These are phyloP conservation scores for Liasis olivaceus DNA, from an alignment of 2,797 vertebrate genomes.

Conservation along the genomic window DNA sequence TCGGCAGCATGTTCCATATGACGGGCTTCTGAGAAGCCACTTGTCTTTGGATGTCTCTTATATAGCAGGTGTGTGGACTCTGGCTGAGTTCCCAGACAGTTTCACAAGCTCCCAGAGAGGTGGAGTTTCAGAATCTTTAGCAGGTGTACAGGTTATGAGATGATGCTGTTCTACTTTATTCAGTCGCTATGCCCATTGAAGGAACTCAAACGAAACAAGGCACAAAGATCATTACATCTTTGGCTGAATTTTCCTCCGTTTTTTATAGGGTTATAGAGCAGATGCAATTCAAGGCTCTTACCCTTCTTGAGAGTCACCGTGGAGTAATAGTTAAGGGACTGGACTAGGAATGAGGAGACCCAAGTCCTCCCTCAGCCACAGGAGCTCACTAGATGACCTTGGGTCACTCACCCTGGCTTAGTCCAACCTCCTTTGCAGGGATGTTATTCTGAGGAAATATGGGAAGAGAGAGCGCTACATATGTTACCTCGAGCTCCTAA, in stretches of 20 bases:
- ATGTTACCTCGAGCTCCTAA: not conserved
- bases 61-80: slow-evolving; percentile 68
- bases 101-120: slow-evolving; percentile 67
- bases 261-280: not conserved
- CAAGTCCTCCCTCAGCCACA: not conserved
- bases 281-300: slow-evolving; percentile 4
- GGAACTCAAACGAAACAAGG: slow-evolving; percentile 31
- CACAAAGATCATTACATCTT: slow-evolving; percentile 24
- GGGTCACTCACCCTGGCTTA: not conserved
- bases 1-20: slow-evolving; percentile 51
- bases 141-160: slow-evolving; percentile 68
- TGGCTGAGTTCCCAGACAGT: slow-evolving; percentile 64
- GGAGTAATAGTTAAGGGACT: not conserved
- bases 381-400: not conserved
- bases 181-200: slow-evolving; percentile 8
- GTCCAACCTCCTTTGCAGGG: not conserved
- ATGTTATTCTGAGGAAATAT: not conserved
- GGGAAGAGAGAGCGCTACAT: not conserved
- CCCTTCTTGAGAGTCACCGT: not conserved
- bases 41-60: slow-evolving; percentile 60
- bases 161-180: slow-evolving; percentile 48
- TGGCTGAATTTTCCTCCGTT: not conserved
- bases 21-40: slow-evolving; percentile 63
- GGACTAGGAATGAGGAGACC: not conserved
- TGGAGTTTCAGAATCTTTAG: slow-evolving; percentile 56